Percentiles rank a stretch among this genome's conserved stretches.
Conservation (phyloP, 2,113 vertebrate genomes). For the Anoplopoma fimbria region DNA sequence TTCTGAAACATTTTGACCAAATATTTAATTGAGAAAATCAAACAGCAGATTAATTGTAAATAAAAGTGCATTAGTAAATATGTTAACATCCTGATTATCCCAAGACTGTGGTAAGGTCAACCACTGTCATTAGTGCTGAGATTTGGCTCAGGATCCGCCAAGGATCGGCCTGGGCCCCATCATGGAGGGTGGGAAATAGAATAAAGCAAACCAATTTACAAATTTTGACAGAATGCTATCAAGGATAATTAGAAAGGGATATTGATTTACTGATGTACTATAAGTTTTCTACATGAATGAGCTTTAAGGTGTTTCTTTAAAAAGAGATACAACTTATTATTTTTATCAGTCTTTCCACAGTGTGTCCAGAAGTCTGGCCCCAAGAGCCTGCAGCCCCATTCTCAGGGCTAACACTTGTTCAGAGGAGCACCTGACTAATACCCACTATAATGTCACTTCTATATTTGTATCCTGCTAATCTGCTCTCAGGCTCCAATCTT, state of each 20-base stretch:
- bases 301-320: constrained; percentile 7
- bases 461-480: constrained; percentile 88
- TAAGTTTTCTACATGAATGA: background rate
- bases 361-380: constrained; percentile 54
- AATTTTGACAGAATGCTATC: background rate
- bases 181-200: background rate
- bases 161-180: no score
- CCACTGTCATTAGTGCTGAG: background rate
- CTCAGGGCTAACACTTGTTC: constrained; percentile 83
- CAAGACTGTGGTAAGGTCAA: background rate
- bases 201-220: constrained; percentile 23
- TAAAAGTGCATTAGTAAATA: background rate
- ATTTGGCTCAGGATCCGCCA: no score
- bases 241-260: constrained; percentile 25
- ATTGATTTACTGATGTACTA: background rate
- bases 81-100: background rate
- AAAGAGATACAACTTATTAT: constrained; percentile 38
- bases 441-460: constrained; percentile 86
- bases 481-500: constrained; percentile 81
- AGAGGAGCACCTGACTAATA: constrained; percentile 85
- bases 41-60: no score
- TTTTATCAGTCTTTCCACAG: constrained; percentile 52
- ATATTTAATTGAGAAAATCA: background rate
- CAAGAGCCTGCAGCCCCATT: constrained; percentile 60
- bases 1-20: background rate